These are phyloP conservation scores for Lapara coniferarum DNA, from an alignment of 2,888 invertebrate genomes.

Conservation along the genomic window DNA sequence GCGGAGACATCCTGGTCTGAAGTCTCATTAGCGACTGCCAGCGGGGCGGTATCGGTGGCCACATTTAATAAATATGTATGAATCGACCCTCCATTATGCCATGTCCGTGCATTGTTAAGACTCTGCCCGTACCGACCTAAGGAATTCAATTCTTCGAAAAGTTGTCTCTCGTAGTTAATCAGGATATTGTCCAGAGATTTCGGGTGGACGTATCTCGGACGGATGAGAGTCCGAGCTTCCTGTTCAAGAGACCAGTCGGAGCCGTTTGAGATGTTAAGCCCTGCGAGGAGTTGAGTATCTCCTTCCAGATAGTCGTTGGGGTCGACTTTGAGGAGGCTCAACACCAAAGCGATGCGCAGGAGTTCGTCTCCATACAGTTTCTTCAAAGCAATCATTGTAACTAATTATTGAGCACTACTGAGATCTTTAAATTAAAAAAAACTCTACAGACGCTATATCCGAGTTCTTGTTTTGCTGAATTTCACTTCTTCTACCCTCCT, in stretches of 20 bases:
- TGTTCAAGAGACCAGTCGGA: slow-evolving; percentile 87
- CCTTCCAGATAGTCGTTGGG: slow-evolving; percentile 87
- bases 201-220: slow-evolving; percentile 87
- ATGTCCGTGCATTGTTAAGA: slow-evolving; percentile 75
- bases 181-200: slow-evolving; percentile 88
- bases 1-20: slow-evolving; percentile 66
- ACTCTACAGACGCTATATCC: not conserved
- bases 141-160: slow-evolving; percentile 89
- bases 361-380: slow-evolving; percentile 92
- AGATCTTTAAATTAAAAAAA: slow-evolving; percentile 50
- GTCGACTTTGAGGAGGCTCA: slow-evolving; percentile 91
- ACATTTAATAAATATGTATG: slow-evolving; percentile 81
- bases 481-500: slow-evolving; percentile 56
- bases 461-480: slow-evolving; percentile 41
- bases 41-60: slow-evolving; percentile 73
- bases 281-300: slow-evolving; percentile 79
- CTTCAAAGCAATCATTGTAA: slow-evolving; percentile 89
- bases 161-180: slow-evolving; percentile 87
- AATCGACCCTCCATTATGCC: slow-evolving; percentile 65
- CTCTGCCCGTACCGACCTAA: slow-evolving; percentile 80
- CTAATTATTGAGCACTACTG: slow-evolving; percentile 69
- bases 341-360: slow-evolving; percentile 90
- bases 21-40: slow-evolving; percentile 57
- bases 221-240: slow-evolving; percentile 80
- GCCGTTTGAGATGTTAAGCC: slow-evolving; percentile 86